phyloP scores from a whole-genome alignment of 2,888 invertebrate species.

The Acrobeloides nanus region DNA sequence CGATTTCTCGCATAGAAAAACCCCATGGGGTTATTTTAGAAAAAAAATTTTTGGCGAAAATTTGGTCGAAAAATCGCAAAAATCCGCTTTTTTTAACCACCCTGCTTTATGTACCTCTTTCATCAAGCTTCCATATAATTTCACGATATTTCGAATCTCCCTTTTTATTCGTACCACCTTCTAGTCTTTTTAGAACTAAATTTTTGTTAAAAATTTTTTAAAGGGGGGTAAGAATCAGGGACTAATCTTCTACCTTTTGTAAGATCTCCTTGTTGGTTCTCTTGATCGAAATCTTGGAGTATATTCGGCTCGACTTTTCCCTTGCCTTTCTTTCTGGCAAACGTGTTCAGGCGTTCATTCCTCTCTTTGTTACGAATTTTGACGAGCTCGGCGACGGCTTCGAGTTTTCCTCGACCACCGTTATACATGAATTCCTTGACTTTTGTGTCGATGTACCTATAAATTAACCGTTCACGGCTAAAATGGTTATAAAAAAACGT shows the following conservation, averaged over 20 bases:
- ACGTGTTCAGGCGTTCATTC: slow-evolving; percentile 48
- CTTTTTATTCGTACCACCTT: slow-evolving; percentile 41
- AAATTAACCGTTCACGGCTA: too few species aligned
- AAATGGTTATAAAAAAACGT: background rate
- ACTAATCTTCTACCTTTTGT: slow-evolving; percentile 30
- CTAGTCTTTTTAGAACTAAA: slow-evolving; percentile 52
- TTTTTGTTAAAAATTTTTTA: background rate
- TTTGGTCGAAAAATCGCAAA: too few species aligned
- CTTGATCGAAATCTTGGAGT: slow-evolving; percentile 49
- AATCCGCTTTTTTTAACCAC: too few species aligned
- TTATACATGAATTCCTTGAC: slow-evolving; percentile 79
- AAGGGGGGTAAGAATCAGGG: too few species aligned
- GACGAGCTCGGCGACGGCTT: slow-evolving; percentile 81
- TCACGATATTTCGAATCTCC: slow-evolving; percentile 62
- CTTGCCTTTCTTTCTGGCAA: slow-evolving; percentile 47
- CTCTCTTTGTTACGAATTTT: slow-evolving; percentile 68
- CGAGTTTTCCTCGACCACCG: slow-evolving; percentile 79
- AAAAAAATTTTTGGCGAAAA: too few species aligned
- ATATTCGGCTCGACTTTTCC: slow-evolving; percentile 52
- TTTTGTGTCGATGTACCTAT: too few species aligned
- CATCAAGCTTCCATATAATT: slow-evolving; percentile 45
- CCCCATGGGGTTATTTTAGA: too few species aligned
- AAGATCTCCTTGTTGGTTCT: slow-evolving; percentile 37
- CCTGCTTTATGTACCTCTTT: slow-evolving; percentile 42
- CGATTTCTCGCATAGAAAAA: too few species aligned